A percentile compares a stretch with the other conserved stretches of the same genome.
phyloP scores from a whole-genome alignment of 1,140 invertebrate species.

The Achroia grisella region DNA sequence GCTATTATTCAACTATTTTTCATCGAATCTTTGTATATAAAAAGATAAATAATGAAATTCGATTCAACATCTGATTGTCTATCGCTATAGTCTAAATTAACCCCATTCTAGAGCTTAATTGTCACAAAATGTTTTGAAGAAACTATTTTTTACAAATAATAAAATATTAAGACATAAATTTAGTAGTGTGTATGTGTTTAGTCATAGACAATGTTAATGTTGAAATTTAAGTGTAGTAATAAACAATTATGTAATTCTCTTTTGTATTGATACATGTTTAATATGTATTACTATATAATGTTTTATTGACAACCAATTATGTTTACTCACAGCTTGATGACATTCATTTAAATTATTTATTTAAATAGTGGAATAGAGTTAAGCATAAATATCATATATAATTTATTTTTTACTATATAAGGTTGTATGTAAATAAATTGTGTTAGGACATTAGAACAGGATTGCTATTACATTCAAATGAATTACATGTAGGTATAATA shows the following conservation, averaged over 20 bases:
- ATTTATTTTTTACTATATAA: neutral
- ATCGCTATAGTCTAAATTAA: slow-evolving; percentile 29
- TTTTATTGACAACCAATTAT: too few relatives aligned
- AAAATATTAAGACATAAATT: slow-evolving; percentile 14
- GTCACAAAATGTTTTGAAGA: slow-evolving; percentile 23
- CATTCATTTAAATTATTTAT: neutral
- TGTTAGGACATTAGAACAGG: neutral
- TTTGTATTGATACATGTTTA: neutral
- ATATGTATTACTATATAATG: neutral
- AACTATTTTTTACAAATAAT: slow-evolving; percentile 23
- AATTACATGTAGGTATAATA: neutral
- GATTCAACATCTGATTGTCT: slow-evolving; percentile 15
- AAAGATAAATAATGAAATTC: too few relatives aligned
- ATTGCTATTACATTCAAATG: neutral
- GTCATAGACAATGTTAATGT: slow-evolving; percentile 15
- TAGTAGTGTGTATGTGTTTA: slow-evolving; percentile 12
- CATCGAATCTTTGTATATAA: too few relatives aligned
- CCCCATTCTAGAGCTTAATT: slow-evolving; percentile 44
- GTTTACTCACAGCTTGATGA: neutral
- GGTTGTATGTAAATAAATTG: slow-evolving; percentile 3
- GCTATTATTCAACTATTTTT: too few relatives aligned
- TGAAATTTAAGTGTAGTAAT: neutral
- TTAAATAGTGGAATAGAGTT: neutral
- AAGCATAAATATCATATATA: neutral
- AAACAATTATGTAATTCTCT: neutral